Base-by-base conservation (phyloP, 2,888 invertebrate genomes). In the Crossocerus cetratus region DNA sequence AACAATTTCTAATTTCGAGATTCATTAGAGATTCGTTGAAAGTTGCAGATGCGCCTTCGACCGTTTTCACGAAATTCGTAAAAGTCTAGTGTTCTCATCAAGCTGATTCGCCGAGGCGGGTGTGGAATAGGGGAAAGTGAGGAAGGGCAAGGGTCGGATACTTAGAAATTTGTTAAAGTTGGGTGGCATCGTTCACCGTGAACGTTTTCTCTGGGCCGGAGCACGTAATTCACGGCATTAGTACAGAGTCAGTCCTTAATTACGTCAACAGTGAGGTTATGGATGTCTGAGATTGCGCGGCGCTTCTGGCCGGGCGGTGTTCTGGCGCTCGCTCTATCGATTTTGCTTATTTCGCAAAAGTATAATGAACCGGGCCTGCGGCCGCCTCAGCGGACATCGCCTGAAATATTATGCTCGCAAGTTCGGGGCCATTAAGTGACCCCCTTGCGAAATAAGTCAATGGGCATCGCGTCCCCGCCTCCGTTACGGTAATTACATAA, bases 171-270 rank as follows among this genome's bases (percentile, higher is more conserved):
- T 81, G 78, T 81, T 79, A 77, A 73, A 74, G 82, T 83, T 80
- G 60, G 78, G 78, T 83, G 80, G 74, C 77, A 79, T 75, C 78
- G 80, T 78, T 74, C 80, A 80, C 72, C 63, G 71, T 74, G 77
- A 77, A 73, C 77, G 78, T 83, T 80, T 78, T 77, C 80, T 16
- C 18, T 61, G 57, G n/a, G n/a, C n/a, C n/a, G n/a, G 71, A 76
- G 75, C 53, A 77, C 79, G 81, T 86, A 86, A 85, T 86, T 83
- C 82, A 75, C 77, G 77, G 84, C 83, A 86, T 86, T 81, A 81
- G 83, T 86, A 86, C 75, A 72, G 75, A 80, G 83, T 78, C 81
- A 82, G 72, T 79, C 71, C 79, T 79, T 86, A 86, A 87, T 87
- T 86, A 87, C 74, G 74, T 69, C 69, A 69, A 76, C 72, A 76